A percentile compares a stretch with the other conserved stretches of the same genome.
Evolutionary conservation across 1,140 invertebrate species (phyloP).

Genomic region (Pararge aegeria): DNA sequence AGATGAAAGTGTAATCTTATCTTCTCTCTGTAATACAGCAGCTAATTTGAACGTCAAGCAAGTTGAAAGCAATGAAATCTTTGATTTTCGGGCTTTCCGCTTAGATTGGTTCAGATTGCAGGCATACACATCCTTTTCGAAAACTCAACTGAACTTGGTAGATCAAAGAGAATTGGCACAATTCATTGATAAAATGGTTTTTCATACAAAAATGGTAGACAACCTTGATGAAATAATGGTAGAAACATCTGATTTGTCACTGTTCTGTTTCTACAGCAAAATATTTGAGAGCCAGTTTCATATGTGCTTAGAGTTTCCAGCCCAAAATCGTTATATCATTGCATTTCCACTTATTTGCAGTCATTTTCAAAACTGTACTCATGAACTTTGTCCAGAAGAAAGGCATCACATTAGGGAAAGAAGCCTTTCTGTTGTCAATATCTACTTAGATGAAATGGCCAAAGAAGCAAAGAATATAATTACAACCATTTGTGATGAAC

Average conservation of each 20-base stretch:
- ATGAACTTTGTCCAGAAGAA: slow-evolving; percentile 99
- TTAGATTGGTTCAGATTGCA: slow-evolving; percentile 99
- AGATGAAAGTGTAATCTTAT: slow-evolving; percentile 96
- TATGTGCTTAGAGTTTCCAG: slow-evolving; percentile 98
- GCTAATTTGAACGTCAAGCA: slow-evolving; percentile 94
- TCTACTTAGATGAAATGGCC: slow-evolving; percentile 99
- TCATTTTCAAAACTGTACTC: slow-evolving; percentile 98
- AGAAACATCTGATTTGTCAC: slow-evolving; percentile 97
- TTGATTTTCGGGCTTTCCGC: slow-evolving; percentile 96
- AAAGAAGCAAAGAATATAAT: slow-evolving; percentile 99
- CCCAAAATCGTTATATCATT: slow-evolving; percentile 98
- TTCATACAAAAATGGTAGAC: slow-evolving; percentile 99
- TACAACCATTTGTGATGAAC: slow-evolving; percentile 98
- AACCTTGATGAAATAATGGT: slow-evolving; percentile 98
- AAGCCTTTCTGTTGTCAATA: slow-evolving; percentile 97
- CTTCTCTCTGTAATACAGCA: slow-evolving; percentile 95
- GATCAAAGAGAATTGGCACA: slow-evolving; percentile 93
- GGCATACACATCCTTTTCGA: slow-evolving; percentile 94
- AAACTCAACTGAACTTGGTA: slow-evolving; percentile 90
- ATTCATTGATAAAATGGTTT: slow-evolving; percentile 96
- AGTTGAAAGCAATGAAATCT: slow-evolving; percentile 97
- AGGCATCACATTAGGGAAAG: slow-evolving; percentile 97
- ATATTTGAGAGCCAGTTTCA: slow-evolving; percentile 99
- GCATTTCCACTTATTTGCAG: slow-evolving; percentile 98
- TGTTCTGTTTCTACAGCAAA: slow-evolving; percentile 98